These are phyloP conservation scores for Xerus inauris DNA, from an alignment of 2,113 vertebrate genomes.

Conservation along the genomic window DNA sequence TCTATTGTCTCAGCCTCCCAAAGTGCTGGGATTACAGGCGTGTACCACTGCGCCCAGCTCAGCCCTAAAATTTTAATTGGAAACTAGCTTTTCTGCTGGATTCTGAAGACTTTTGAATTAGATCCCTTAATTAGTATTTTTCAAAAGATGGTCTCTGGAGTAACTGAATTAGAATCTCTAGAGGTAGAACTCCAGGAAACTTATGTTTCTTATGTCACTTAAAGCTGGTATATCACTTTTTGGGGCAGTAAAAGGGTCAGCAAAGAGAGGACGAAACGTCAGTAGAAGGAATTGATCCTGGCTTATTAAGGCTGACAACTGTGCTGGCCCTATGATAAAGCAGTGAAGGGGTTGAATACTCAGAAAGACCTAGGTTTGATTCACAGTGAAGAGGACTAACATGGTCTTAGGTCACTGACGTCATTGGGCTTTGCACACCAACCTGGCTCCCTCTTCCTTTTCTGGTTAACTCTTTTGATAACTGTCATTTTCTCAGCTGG, in stretches of 20 bases:
- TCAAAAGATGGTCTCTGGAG: neutral
- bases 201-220: neutral
- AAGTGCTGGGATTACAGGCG: no score
- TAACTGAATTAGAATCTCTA: neutral
- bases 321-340: neutral
- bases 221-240: neutral
- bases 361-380: neutral
- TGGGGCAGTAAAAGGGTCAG: neutral
- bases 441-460: neutral
- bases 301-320: neutral
- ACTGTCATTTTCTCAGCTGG: neutral
- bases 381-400: neutral
- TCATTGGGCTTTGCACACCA: neutral
- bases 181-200: neutral
- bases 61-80: neutral
- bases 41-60: no score
- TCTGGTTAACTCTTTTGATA: neutral
- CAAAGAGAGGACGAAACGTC: neutral
- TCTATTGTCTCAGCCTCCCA: no score
- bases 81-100: neutral
- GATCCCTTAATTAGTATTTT: neutral
- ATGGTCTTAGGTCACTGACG: neutral
- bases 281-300: neutral
- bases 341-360: neutral
- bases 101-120: neutral